phyloP scores from a whole-genome alignment of 2,888 invertebrate genomes.

The Meiosimyza platycephala region DNA sequence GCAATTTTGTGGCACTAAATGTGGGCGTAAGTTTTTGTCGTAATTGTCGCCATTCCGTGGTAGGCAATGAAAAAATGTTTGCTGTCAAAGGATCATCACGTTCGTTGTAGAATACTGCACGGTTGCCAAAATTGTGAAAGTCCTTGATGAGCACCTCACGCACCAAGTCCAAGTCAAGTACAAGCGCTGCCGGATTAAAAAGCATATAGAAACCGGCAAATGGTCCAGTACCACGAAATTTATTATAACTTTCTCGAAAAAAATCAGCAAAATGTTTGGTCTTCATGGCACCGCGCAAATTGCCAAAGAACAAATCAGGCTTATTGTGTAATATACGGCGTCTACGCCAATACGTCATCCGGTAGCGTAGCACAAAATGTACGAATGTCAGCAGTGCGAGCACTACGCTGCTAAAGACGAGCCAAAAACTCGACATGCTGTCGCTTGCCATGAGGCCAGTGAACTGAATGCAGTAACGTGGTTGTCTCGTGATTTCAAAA shows the following conservation, averaged over 20 bases:
- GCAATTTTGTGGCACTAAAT: constrained; percentile 67
- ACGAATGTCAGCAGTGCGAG: too few species aligned
- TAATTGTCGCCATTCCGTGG: constrained; percentile 61
- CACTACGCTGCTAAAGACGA: too few species aligned
- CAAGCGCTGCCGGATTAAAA: constrained; percentile 44
- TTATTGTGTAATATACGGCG: constrained; percentile 10
- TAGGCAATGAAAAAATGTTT: constrained; percentile 55
- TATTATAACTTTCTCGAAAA: constrained; percentile 44
- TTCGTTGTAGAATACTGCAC: constrained; percentile 52
- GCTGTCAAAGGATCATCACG: constrained; percentile 54
- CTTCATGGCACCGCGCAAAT: not conserved
- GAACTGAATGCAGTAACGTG: too few species aligned
- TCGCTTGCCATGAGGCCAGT: too few species aligned
- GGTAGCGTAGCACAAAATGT: not conserved
- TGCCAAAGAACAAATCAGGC: constrained; percentile 10
- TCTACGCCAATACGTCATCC: constrained; percentile 11
- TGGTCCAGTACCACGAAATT: constrained; percentile 46
- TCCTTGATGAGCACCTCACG: constrained; percentile 44
- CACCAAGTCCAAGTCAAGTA: constrained; percentile 49
- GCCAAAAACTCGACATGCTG: too few species aligned
- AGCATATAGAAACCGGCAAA: constrained; percentile 52
- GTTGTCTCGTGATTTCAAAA: too few species aligned
- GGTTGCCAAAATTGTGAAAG: constrained; percentile 54
- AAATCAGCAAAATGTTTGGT: not conserved
- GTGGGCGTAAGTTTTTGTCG: constrained; percentile 64